A percentile compares a stretch with the other conserved stretches of the same genome.
These are phyloP conservation scores for Salvelinus fontinalis DNA, from an alignment of 2,113 vertebrate genomes.

Conservation along the genomic window DNA sequence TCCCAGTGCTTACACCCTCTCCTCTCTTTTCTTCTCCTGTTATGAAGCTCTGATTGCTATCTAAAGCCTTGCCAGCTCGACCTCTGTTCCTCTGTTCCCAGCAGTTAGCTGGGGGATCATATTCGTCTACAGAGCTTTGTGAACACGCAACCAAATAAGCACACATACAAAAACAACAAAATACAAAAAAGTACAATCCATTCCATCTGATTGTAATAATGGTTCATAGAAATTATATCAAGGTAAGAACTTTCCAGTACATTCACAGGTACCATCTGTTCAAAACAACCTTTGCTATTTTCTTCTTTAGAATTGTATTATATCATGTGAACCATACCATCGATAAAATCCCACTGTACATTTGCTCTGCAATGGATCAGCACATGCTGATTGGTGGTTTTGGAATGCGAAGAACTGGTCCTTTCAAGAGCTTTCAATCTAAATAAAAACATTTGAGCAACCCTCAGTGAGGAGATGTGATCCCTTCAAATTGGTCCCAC, in stretches of 20 bases:
- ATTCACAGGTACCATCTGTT: too few species aligned
- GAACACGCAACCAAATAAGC: constrained; percentile 27
- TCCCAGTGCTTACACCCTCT: constrained; percentile 30
- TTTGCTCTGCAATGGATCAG: constrained; percentile 33
- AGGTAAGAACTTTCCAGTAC: too few species aligned
- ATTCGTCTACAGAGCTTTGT: constrained; percentile 41
- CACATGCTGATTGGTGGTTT: constrained; percentile 50
- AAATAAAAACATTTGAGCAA: not conserved
- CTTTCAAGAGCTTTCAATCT: constrained; percentile 47
- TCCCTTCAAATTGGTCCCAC: constrained; percentile 49
- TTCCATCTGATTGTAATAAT: not conserved
- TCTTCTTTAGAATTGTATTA: not conserved
- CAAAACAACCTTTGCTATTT: too few species aligned
- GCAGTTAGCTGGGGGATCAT: constrained; percentile 41
- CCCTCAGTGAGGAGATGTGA: constrained; percentile 17
- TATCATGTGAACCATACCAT: not conserved
- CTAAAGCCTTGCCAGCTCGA: constrained; percentile 47
- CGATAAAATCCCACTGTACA: constrained; percentile 13
- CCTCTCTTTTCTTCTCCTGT: constrained; percentile 36
- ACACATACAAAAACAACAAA: constrained; percentile 41
- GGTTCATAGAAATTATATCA: not conserved
- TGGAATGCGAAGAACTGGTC: constrained; percentile 51
- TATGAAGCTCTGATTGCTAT: constrained; percentile 14
- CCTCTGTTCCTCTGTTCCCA: constrained; percentile 12
- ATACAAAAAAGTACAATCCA: not conserved